Percentiles rank a stretch among this genome's conserved stretches.
Conservation (phyloP, 2,113 vertebrate species). For the Coracopsis vasa region DNA sequence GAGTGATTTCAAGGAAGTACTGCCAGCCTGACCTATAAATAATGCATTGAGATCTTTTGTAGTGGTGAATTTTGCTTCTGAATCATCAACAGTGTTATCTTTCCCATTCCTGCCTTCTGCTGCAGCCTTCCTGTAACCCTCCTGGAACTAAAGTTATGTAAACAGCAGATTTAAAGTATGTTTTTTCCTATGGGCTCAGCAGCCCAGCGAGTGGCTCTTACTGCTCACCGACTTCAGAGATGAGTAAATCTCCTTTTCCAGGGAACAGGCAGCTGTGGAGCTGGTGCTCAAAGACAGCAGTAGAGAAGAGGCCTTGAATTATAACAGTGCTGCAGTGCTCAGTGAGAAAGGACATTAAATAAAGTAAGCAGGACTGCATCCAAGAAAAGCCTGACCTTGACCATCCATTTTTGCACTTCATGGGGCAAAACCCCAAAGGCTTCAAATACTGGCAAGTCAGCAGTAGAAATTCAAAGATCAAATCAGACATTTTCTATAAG, state of each 20-base stretch:
- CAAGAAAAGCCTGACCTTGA: not conserved
- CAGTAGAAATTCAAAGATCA: not conserved
- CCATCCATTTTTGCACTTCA: not conserved
- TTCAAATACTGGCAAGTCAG: not conserved
- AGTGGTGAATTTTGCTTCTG: not conserved
- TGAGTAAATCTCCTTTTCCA: not conserved
- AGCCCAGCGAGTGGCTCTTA: not conserved
- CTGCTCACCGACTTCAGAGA: not conserved
- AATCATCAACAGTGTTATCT: not conserved
- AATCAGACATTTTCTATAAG: not conserved
- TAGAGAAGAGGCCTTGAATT: not conserved
- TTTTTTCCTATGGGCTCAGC: not conserved
- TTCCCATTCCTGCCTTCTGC: constrained; percentile 18
- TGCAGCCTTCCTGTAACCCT: not conserved
- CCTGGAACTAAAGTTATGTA: not conserved
- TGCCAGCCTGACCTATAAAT: constrained; percentile 44
- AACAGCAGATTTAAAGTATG: not conserved
- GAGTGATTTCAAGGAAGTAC: not conserved
- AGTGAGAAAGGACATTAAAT: not conserved
- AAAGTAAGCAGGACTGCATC: not conserved
- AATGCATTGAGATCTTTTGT: constrained; percentile 17
- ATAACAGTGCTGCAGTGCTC: not conserved
- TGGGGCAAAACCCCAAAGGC: not conserved
- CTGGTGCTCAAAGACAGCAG: not conserved
- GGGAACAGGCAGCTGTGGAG: not conserved